Evolutionary conservation across 2,113 vertebrate genomes (phyloP), one percentile per base, ranked within the genome.

Genomic region (Zapus hudsonius): DNA sequence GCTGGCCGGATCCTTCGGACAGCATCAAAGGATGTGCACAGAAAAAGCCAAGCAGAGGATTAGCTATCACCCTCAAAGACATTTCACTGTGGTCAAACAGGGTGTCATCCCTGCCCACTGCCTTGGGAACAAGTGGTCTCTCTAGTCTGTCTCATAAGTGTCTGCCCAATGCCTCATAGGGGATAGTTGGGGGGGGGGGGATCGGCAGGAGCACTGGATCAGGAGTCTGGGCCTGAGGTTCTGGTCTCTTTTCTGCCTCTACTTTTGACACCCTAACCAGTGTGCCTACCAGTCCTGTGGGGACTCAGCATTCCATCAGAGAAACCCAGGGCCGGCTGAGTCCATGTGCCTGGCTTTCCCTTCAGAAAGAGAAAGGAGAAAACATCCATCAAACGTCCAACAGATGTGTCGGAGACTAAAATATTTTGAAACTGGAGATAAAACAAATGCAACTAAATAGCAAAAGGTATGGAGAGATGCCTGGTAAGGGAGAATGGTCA

Each of bases 321-420:
- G 38, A 55, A 74, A 75, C 12, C 23, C 16, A n/a, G 0, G n/a
- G 31, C 42, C 16, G 47, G 44, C 36, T 29, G 59, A 25, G 15
- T 25, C 29, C 38, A 4, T 0, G 3, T 9, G 27, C 13, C 36
- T 8, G n/a, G 63, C n/a, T 22, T 66, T 47, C 79, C 20, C 1
- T 61, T 89, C 80, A 84, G 92, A 93, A 89, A 63, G 47, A 75
- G 47, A 90, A 75, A 86, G 80, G 64, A 72, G 89, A 93, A 89
- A 87, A 55, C 69, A 69, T 3, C 76, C 40, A 25, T 92, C 95
- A 59, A 84, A 79, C 47, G 93, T 55, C 73, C 95, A 79, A 63
- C 87, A 94, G 93, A 87, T 84, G 90, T 93, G 80, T 87, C 92
- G 64, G 38, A 75, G 57, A 84, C 73, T 61, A 64, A 95, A 95